Percentiles rank a stretch among this genome's conserved stretches.
Conservation (phyloP, 2,888 invertebrate species). For the Zygothrica quintamaculata region DNA sequence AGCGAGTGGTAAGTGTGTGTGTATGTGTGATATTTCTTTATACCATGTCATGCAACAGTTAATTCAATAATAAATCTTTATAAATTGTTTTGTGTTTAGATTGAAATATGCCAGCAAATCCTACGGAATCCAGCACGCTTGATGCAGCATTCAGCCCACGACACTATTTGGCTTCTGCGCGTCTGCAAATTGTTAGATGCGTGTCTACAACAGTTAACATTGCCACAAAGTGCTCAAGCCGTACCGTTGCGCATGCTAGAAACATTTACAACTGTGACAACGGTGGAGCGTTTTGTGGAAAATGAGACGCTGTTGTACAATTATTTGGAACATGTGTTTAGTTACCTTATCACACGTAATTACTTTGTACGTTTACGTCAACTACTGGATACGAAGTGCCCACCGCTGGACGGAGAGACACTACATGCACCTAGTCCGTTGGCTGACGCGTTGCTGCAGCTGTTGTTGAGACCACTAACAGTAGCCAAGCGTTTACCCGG, state of each 20-base stretch:
- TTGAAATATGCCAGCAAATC: slow-evolving; percentile 83
- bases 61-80: not conserved
- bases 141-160: slow-evolving; percentile 79
- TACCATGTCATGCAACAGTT: no score
- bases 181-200: slow-evolving; percentile 82
- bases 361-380: slow-evolving; percentile 90
- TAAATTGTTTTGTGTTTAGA: slow-evolving; percentile 56
- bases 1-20: slow-evolving; percentile 86
- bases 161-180: slow-evolving; percentile 82
- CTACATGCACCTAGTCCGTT: slow-evolving; percentile 90
- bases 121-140: slow-evolving; percentile 81
- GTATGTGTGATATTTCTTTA: not conserved
- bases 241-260: slow-evolving; percentile 92
- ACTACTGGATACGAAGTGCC: slow-evolving; percentile 89
- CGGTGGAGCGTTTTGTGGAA: slow-evolving; percentile 81
- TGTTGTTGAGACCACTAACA: slow-evolving; percentile 91
- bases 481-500: slow-evolving; percentile 83
- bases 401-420: slow-evolving; percentile 88
- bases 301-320: slow-evolving; percentile 74
- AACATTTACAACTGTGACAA: slow-evolving; percentile 88
- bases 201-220: slow-evolving; percentile 82
- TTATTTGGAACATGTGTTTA: slow-evolving; percentile 82
- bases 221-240: slow-evolving; percentile 85
- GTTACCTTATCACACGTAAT: slow-evolving; percentile 82
- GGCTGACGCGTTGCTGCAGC: slow-evolving; percentile 89